These are phyloP conservation scores for Champsocephalus gunnari DNA, from an alignment of 2,797 vertebrate genomes.

Conservation along the genomic window DNA sequence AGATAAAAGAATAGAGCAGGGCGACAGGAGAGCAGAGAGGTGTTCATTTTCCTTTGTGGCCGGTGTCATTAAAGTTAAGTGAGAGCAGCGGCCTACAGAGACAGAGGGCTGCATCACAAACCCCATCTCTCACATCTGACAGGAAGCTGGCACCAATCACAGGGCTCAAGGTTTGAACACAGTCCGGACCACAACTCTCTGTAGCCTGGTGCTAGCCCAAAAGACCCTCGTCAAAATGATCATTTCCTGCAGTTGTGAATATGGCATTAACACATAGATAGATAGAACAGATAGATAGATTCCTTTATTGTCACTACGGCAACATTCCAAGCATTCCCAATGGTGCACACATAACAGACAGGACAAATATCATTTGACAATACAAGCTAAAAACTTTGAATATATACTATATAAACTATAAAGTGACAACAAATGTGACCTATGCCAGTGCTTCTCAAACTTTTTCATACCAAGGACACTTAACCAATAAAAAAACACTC, in stretches of 20 bases:
- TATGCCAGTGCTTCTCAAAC: no score
- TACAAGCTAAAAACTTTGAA: no score
- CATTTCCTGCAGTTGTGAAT: neutral
- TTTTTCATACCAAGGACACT: no score
- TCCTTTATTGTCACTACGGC: no score
- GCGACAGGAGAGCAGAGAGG: constrained; percentile 33
- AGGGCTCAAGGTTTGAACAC: constrained; percentile 45
- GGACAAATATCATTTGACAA: no score
- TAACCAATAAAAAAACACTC: no score
- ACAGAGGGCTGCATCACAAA: constrained; percentile 33
- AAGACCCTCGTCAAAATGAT: neutral
- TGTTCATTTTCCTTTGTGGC: constrained; percentile 53
- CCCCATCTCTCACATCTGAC: constrained; percentile 55
- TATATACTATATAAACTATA: no score
- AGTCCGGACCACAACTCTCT: constrained; percentile 28
- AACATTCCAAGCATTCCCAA: no score
- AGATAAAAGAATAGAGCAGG: constrained; percentile 50
- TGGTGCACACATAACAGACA: no score
- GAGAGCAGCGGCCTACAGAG: constrained; percentile 54
- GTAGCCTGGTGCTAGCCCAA: neutral
- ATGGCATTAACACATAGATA: constrained; percentile 1
- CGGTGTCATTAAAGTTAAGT: constrained; percentile 69
- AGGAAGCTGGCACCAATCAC: constrained; percentile 52
- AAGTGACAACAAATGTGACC: no score
- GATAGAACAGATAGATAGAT: neutral